These are phyloP conservation scores for Amphipyra tragopoginis DNA, from an alignment of 2,888 invertebrate species.

Conservation along the genomic window DNA sequence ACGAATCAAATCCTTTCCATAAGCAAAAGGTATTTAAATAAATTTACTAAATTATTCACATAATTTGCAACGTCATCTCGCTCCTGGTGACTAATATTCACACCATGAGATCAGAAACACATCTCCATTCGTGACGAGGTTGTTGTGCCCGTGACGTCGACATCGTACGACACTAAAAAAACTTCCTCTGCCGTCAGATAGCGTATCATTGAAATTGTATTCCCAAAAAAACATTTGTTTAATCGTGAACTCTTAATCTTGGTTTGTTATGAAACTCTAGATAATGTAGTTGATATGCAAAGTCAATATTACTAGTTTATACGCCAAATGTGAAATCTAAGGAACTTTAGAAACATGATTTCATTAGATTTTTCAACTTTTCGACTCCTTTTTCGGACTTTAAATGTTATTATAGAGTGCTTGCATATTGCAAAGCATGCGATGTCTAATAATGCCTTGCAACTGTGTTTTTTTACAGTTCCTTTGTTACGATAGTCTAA, in stretches of 20 bases:
- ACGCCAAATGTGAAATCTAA: neutral
- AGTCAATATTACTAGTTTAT: slow-evolving; percentile 6
- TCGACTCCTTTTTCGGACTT: too few relatives aligned
- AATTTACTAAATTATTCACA: slow-evolving; percentile 39
- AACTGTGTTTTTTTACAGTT: too few relatives aligned
- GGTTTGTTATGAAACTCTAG: slow-evolving; percentile 37
- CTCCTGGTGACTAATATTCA: slow-evolving; percentile 24
- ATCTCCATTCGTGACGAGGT: slow-evolving; percentile 20
- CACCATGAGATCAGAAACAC: neutral
- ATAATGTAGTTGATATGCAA: slow-evolving; percentile 28
- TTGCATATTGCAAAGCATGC: too few relatives aligned
- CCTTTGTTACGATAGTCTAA: too few relatives aligned
- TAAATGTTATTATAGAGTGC: too few relatives aligned
- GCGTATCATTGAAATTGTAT: slow-evolving; percentile 32
- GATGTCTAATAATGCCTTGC: too few relatives aligned
- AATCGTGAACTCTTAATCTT: slow-evolving; percentile 30
- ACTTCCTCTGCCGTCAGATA: slow-evolving; percentile 25
- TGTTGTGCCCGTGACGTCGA: slow-evolving; percentile 44
- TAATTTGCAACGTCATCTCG: slow-evolving; percentile 34
- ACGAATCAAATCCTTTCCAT: slow-evolving; percentile 26
- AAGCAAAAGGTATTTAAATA: slow-evolving; percentile 35
- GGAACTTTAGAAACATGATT: too few relatives aligned
- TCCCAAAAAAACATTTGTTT: slow-evolving; percentile 29
- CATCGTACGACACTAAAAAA: slow-evolving; percentile 41
- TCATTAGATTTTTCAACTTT: too few relatives aligned